Evolutionary conservation across 2,113 vertebrate species (phyloP).

Genomic region (Dasyurus viverrinus): DNA sequence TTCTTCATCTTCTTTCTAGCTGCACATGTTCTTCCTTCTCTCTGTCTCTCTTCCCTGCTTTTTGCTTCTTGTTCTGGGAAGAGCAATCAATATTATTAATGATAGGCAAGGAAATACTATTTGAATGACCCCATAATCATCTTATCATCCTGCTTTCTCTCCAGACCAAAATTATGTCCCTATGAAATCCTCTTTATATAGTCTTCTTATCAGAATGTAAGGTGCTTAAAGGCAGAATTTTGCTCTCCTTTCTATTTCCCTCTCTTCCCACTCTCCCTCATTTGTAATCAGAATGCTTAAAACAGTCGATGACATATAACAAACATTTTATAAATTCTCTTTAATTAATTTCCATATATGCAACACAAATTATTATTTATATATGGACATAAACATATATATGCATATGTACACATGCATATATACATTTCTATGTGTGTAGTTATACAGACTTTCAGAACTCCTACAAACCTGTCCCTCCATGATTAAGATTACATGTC

Average conservation of each 20-base stretch:
- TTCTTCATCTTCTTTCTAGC: background rate
- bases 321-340: background rate
- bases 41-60: background rate
- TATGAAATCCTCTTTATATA: background rate
- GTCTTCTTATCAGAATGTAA: background rate
- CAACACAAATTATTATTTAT: background rate
- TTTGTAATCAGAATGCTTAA: background rate
- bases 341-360: background rate
- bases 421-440: background rate
- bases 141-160: background rate
- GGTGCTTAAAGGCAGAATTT: background rate
- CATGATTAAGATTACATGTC: conserved; percentile 19
- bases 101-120: background rate
- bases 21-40: background rate
- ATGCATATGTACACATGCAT: conserved; percentile 8
- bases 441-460: conserved; percentile 11
- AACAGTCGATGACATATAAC: background rate
- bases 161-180: background rate
- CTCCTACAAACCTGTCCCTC: background rate
- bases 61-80: background rate
- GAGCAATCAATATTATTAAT: background rate
- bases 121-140: background rate
- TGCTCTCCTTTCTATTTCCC: too few relatives aligned
- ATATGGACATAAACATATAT: background rate
- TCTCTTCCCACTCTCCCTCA: background rate